A percentile compares a stretch with the other conserved stretches of the same genome.
These are phyloP conservation scores for Rhinichthys klamathensis DNA, from an alignment of 2,113 vertebrate species.

Conservation along the genomic window DNA sequence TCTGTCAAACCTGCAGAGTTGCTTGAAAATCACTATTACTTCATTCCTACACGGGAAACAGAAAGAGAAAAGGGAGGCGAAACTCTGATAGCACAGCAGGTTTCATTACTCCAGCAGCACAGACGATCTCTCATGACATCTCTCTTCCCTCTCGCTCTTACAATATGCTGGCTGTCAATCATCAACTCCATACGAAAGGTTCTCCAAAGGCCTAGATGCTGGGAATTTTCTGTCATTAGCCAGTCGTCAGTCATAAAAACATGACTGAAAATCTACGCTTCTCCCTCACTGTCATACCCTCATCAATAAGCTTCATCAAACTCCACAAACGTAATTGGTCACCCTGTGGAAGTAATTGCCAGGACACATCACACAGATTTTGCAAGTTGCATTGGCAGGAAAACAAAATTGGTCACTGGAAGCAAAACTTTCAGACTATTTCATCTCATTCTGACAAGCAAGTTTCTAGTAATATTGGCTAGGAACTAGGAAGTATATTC, in stretches of 20 bases:
- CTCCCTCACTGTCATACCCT: background rate
- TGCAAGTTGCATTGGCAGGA: background rate
- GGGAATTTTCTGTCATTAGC: background rate
- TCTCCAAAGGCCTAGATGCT: constrained; percentile 16
- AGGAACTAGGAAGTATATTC: background rate
- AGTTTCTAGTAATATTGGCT: background rate
- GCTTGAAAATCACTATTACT: constrained; percentile 25
- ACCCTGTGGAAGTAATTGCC: background rate
- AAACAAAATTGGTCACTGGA: background rate
- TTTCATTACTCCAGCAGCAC: constrained; percentile 27
- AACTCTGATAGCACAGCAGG: constrained; percentile 8
- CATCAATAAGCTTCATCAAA: background rate
- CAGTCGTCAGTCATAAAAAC: background rate
- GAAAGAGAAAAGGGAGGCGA: background rate
- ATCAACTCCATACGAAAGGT: constrained; percentile 5
- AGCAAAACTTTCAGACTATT: background rate
- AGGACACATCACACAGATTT: background rate
- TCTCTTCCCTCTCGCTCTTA: constrained; percentile 32
- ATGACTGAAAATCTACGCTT: background rate
- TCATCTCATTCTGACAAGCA: background rate
- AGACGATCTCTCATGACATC: constrained; percentile 16
- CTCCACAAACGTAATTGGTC: background rate
- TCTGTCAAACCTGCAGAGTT: background rate
- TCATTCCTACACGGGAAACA: background rate
- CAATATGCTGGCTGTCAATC: constrained; percentile 28